Evolutionary conservation across 2,888 invertebrate genomes (phyloP).

Genomic region (Idaea straminata): DNA sequence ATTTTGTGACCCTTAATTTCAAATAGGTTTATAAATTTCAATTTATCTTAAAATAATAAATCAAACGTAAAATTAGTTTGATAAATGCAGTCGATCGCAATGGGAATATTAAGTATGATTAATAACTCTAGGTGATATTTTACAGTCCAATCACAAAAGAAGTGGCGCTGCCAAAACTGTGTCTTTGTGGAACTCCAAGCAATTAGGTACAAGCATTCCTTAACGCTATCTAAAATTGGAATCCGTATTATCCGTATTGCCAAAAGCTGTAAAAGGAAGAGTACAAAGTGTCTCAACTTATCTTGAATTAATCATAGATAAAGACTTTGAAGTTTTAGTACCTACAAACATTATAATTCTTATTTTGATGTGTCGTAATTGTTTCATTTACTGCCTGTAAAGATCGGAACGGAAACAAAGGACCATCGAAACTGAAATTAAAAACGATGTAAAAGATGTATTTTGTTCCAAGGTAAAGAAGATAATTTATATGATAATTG

Average conservation of each 20-base stretch:
- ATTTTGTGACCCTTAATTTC: no score
- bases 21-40: no score
- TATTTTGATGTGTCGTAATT: no score
- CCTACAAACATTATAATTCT: background rate
- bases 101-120: background rate
- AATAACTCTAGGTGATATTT: background rate
- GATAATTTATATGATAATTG: no score
- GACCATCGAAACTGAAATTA: no score
- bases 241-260: conserved; percentile 52
- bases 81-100: background rate
- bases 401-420: no score
- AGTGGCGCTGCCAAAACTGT: conserved; percentile 28
- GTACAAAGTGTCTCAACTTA: conserved; percentile 13
- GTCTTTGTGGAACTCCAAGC: conserved; percentile 38
- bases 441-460: no score
- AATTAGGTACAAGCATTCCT: conserved; percentile 52
- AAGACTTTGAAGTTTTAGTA: background rate
- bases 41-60: background rate
- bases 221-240: conserved; percentile 62
- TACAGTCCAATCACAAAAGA: conserved; percentile 4
- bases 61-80: background rate
- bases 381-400: no score
- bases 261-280: conserved; percentile 45
- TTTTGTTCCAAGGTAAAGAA: no score
- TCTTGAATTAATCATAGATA: background rate